Evolutionary conservation across 1,140 invertebrate species (phyloP).

Genomic region (Zaprionus nigranus): DNA sequence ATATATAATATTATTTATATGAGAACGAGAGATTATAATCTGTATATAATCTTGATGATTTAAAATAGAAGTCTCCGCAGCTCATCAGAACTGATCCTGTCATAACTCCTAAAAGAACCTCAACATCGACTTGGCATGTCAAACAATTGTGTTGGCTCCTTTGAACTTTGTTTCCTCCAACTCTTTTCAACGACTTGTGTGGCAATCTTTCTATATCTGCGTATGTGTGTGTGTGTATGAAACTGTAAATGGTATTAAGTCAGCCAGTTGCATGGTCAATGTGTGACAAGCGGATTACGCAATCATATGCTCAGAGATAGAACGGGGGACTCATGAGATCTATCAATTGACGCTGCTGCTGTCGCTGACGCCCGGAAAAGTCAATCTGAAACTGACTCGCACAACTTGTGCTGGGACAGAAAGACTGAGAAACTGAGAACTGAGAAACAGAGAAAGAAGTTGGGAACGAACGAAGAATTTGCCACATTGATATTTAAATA

Average conservation of each 20-base stretch:
- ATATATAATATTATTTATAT: no score
- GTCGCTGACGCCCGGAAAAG: conserved; percentile 57
- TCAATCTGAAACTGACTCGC: conserved; percentile 51
- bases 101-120: no score
- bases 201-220: neutral
- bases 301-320: conserved; percentile 38
- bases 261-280: conserved; percentile 26
- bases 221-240: neutral
- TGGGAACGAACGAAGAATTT: conserved; percentile 31
- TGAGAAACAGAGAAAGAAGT: conserved; percentile 7
- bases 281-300: conserved; percentile 53
- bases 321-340: conserved; percentile 12
- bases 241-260: conserved; percentile 45
- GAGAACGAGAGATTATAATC: no score
- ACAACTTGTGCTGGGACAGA: conserved; percentile 26
- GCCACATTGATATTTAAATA: conserved; percentile 46
- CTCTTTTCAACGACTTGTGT: conserved; percentile 13
- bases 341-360: conserved; percentile 28
- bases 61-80: no score
- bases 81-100: no score
- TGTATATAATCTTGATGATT: no score
- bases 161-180: neutral
- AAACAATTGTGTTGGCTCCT: neutral
- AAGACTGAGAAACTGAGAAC: conserved; percentile 20
- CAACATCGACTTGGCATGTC: neutral